Percentiles rank a stretch among this genome's conserved stretches.
Evolutionary conservation across 2,888 invertebrate species (phyloP).

Genomic region (Polydrusus tereticollis): DNA sequence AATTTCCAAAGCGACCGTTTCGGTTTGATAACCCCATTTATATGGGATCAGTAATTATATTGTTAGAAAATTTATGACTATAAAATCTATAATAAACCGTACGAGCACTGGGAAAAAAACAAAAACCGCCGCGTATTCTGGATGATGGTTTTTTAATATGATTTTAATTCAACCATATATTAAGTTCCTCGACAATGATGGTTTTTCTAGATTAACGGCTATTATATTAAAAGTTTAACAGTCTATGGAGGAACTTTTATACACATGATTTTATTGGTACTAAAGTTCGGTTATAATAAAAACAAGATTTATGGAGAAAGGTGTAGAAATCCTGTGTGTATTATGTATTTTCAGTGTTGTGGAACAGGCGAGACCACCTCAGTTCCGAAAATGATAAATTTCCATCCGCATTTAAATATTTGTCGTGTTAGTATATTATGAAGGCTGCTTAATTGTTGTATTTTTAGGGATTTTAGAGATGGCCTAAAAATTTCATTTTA

Average conservation of each 20-base stretch:
- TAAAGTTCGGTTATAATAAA: slow-evolving; percentile 28
- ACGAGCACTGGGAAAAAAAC: slow-evolving; percentile 20
- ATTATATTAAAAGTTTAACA: slow-evolving; percentile 35
- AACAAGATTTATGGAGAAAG: slow-evolving; percentile 23
- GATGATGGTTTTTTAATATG: slow-evolving; percentile 49
- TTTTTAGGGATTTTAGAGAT: too few species aligned
- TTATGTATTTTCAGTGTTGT: not conserved
- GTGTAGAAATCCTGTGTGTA: slow-evolving; percentile 18
- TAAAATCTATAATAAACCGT: slow-evolving; percentile 47
- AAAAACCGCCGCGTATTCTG: slow-evolving; percentile 24
- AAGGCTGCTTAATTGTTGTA: too few species aligned
- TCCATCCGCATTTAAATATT: not conserved
- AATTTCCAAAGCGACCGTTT: not conserved
- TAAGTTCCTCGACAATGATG: slow-evolving; percentile 32
- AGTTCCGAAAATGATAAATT: slow-evolving; percentile 20
- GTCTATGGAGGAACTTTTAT: slow-evolving; percentile 17
- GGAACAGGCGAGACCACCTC: slow-evolving; percentile 10
- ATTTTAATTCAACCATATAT: slow-evolving; percentile 47
- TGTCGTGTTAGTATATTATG: too few species aligned
- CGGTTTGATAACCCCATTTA: slow-evolving; percentile 18
- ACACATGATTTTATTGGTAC: slow-evolving; percentile 28
- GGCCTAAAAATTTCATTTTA: too few species aligned
- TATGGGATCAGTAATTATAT: slow-evolving; percentile 45
- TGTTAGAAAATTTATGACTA: slow-evolving; percentile 47
- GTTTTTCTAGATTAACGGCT: slow-evolving; percentile 38